Base-by-base conservation (phyloP, 2,797 vertebrate species). In the Sardinella longiceps region DNA sequence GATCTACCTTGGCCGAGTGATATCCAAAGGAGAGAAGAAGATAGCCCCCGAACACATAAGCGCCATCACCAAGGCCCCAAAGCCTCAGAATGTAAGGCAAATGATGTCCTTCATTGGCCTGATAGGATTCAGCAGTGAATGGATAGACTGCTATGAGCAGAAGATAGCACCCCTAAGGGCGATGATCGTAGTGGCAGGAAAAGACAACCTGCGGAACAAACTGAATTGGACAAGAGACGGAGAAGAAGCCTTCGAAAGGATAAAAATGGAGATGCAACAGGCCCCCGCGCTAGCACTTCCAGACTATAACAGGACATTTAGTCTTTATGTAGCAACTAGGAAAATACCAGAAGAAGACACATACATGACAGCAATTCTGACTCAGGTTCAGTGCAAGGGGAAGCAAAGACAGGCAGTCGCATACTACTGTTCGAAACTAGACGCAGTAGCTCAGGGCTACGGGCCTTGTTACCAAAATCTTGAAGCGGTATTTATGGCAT, bases 171-270 rank as follows among this genome's bases (percentile, higher is more conserved):
- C 74, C 2, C 28, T 88, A 3, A 9, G 83, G 5, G 82, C 10
- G 3, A 37, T 82, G 28, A 84, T 87, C 20, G 82, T 18, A 28
- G 12, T 82, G 18, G 53, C 43, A 20, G 81, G 81, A 2, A n/a
- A 14, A 2, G 12, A n/a, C 1, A 20, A 46, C n/a, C 20, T 81
- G 10, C 53, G 9, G 20, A 33, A 53, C 33, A 18, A 15, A 25
- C 15, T 83, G 11, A 50, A 20, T 1, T 85, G 86, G 84, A 81
- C 51, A 1, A 12, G 10, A 18, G 53, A 85, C 5, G 85, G 56
- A 80, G 80, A 87, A 0, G 88, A 88, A 9, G 88, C 85, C 5
- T 81, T 83, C 84, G 18, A 81, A 14, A 1, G 14, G 14, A 51
- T 51, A 2, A 51, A 51, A 15, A 6, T 1, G 0, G 50, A 51